A percentile compares a stretch with the other conserved stretches of the same genome.
phyloP scores from a whole-genome alignment of 2,113 vertebrate genomes.

The Malaclemys terrapin region DNA sequence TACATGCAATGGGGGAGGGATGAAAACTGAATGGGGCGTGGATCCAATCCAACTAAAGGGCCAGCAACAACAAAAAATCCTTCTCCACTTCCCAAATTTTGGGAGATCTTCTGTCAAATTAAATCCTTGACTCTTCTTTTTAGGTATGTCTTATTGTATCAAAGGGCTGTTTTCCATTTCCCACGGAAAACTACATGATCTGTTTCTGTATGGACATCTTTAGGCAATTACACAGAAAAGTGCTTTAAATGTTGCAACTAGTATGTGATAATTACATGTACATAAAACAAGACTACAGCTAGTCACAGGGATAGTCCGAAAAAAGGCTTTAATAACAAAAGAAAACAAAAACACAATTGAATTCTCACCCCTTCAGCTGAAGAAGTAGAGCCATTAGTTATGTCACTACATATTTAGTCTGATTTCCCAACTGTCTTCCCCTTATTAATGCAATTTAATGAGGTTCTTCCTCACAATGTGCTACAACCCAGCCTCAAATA shows the following conservation, averaged over 20 bases:
- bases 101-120: no score
- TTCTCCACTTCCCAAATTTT: no score
- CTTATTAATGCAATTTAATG: neutral
- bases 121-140: no score
- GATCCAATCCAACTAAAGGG: no score
- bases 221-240: neutral
- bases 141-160: no score
- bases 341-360: neutral
- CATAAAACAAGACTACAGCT: neutral
- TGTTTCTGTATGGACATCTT: neutral
- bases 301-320: neutral
- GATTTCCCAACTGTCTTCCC: neutral
- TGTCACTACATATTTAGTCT: neutral
- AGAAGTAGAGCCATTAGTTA: neutral
- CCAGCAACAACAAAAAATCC: no score
- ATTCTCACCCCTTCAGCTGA: neutral
- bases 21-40: no score
- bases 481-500: neutral
- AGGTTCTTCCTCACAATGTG: fast-evolving
- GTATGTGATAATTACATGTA: neutral
- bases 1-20: no score
- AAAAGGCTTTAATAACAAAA: neutral
- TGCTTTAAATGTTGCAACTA: no score
- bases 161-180: no score
- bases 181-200: neutral